Evolutionary conservation across 2,797 vertebrate species (phyloP).

Genomic region (Hephaestus fuliginosus): DNA sequence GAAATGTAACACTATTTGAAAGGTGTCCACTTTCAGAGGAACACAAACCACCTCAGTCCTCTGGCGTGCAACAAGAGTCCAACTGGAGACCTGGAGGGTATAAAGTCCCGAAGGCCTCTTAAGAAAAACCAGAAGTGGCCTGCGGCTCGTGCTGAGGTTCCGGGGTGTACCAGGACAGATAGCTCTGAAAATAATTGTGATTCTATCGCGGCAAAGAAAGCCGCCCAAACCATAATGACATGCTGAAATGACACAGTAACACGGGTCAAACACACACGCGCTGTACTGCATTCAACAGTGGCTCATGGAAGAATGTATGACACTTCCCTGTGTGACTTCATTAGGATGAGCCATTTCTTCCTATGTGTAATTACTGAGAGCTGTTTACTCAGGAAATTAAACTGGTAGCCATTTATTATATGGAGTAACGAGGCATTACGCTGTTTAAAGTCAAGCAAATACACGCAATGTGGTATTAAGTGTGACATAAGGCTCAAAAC

Average conservation of each 20-base stretch:
- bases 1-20: conserved; percentile 83
- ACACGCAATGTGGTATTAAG: background rate
- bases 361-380: conserved; percentile 64
- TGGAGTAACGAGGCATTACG: conserved; percentile 36
- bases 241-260: conserved; percentile 45
- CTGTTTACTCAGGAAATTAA: conserved; percentile 77
- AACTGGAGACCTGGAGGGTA: conserved; percentile 58
- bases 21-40: conserved; percentile 85
- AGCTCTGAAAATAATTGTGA: conserved; percentile 54
- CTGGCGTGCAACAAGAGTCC: conserved; percentile 80
- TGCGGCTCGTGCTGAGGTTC: conserved; percentile 30
- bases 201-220: conserved; percentile 32
- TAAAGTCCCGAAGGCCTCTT: conserved; percentile 64
- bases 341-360: conserved; percentile 70
- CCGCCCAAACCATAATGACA: conserved; percentile 42
- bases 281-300: conserved; percentile 34
- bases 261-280: conserved; percentile 39
- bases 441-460: conserved; percentile 45
- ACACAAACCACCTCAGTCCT: conserved; percentile 80
- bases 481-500: conserved; percentile 7
- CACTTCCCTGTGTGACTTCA: conserved; percentile 67
- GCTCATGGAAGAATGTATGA: conserved; percentile 62
- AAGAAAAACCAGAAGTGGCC: conserved; percentile 59
- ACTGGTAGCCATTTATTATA: conserved; percentile 57
- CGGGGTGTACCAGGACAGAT: conserved; percentile 34